A percentile compares a stretch with the other conserved stretches of the same genome.
These are phyloP conservation scores for Nesoenas mayeri DNA, from an alignment of 2,113 vertebrate species.

Conservation along the genomic window DNA sequence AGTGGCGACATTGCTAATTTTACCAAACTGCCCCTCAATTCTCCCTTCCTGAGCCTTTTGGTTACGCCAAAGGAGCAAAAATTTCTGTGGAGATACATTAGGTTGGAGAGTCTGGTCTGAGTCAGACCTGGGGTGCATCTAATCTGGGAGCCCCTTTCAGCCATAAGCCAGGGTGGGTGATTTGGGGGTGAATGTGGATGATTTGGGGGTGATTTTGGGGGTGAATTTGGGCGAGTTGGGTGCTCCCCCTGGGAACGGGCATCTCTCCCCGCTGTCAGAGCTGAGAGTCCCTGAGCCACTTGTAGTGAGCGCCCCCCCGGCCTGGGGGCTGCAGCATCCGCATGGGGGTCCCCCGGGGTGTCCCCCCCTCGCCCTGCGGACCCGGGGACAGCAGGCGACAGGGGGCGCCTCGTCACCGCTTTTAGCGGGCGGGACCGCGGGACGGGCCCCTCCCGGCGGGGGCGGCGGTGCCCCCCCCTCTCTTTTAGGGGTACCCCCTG, in stretches of 20 bases:
- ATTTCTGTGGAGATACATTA: accelerated
- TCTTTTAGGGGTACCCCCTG: not conserved
- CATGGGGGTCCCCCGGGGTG: not conserved
- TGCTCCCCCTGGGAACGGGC: no score
- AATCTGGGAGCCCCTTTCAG: not conserved
- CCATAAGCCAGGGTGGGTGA: accelerated
- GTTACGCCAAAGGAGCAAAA: not conserved
- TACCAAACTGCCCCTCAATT: not conserved
- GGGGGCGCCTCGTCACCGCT: conserved; percentile 42
- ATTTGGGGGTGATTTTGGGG: no score
- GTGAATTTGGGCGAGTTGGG: no score
- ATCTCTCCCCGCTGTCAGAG: no score
- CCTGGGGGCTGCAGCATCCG: not conserved
- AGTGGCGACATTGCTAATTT: not conserved
- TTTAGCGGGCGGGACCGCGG: not conserved
- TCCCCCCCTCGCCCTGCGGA: not conserved
- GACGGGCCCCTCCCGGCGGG: not conserved
- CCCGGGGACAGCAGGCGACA: not conserved
- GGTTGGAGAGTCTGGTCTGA: accelerated
- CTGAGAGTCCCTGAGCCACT: accelerated
- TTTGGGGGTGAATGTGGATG: no score
- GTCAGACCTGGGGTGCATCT: accelerated
- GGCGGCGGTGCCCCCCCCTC: not conserved
- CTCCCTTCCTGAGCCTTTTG: no score
- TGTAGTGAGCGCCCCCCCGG: no score